These are phyloP conservation scores for Tachypleus tridentatus DNA, from an alignment of 1,140 invertebrate species.

Conservation along the genomic window DNA sequence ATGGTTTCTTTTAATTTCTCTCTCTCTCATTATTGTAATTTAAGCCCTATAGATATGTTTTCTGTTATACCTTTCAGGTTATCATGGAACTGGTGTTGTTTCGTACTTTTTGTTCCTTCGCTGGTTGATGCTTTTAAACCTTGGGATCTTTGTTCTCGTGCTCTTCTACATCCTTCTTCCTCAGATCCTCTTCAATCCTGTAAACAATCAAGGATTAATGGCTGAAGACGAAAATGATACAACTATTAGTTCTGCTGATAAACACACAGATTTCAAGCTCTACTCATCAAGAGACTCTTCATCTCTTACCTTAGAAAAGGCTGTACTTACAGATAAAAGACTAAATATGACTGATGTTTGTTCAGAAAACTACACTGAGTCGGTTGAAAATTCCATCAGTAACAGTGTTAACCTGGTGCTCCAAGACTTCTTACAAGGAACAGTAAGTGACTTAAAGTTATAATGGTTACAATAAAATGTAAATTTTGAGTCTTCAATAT, in stretches of 20 bases:
- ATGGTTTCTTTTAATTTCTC: too few species aligned
- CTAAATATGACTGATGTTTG: too few species aligned
- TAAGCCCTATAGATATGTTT: too few species aligned
- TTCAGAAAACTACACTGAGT: too few species aligned
- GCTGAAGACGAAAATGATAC: not conserved
- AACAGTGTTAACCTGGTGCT: too few species aligned
- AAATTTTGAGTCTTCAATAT: too few species aligned
- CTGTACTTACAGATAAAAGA: too few species aligned
- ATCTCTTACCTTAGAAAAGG: not conserved
- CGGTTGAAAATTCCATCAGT: too few species aligned
- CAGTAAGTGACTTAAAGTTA: constrained; percentile 22
- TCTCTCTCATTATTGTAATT: too few species aligned
- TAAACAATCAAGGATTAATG: not conserved
- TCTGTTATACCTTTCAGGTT: constrained; percentile 3
- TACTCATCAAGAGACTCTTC: constrained; percentile 5
- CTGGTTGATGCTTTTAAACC: constrained; percentile 63
- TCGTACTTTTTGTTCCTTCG: constrained; percentile 68
- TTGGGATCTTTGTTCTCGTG: constrained; percentile 49
- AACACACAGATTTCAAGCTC: not conserved
- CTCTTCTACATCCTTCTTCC: constrained; percentile 55
- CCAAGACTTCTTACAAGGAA: constrained; percentile 51
- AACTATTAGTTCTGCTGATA: not conserved
- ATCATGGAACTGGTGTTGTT: constrained; percentile 49
- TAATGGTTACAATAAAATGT: not conserved
- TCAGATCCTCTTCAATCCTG: constrained; percentile 34